Percentiles rank a stretch among this genome's conserved stretches.
phyloP scores from a whole-genome alignment of 2,797 vertebrate species.

The Meda fulgida region DNA sequence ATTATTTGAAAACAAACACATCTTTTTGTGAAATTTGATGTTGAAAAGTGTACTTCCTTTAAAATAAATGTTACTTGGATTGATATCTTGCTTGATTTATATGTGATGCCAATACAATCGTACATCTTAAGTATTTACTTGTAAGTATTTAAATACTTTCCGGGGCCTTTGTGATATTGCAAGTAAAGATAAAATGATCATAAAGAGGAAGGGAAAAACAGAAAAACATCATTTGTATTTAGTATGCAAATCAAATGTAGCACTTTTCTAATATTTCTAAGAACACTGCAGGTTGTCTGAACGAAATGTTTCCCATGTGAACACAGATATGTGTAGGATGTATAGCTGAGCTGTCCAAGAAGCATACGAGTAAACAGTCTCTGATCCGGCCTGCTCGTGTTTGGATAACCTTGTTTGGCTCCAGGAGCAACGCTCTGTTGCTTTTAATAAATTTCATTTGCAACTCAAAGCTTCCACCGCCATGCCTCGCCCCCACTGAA shows the following conservation, averaged over 20 bases:
- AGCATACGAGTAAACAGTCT: constrained; percentile 29
- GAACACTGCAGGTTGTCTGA: not conserved
- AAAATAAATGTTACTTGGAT: not conserved
- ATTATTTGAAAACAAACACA: not conserved
- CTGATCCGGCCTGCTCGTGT: constrained; percentile 38
- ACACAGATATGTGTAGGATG: constrained; percentile 23
- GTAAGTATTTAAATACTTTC: not conserved
- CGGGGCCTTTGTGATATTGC: not conserved
- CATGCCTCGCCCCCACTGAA: constrained; percentile 29
- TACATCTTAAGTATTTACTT: not conserved
- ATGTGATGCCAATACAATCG: not conserved
- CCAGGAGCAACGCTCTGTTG: constrained; percentile 47
- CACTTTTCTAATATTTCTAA: not conserved
- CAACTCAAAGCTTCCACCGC: constrained; percentile 45
- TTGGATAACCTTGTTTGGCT: constrained; percentile 55
- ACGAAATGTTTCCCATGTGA: not conserved
- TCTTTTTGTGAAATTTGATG: not conserved
- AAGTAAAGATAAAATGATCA: not conserved
- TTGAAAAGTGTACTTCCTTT: not conserved
- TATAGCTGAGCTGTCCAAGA: constrained; percentile 27
- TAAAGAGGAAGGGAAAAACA: not conserved
- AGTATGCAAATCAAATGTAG: not conserved
- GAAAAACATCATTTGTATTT: not conserved
- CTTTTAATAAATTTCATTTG: constrained; percentile 55
- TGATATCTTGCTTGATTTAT: not conserved